Evolutionary conservation across 2,888 invertebrate genomes (phyloP), one percentile per base, ranked within the genome.

Genomic region (Heliconius ethilla): DNA sequence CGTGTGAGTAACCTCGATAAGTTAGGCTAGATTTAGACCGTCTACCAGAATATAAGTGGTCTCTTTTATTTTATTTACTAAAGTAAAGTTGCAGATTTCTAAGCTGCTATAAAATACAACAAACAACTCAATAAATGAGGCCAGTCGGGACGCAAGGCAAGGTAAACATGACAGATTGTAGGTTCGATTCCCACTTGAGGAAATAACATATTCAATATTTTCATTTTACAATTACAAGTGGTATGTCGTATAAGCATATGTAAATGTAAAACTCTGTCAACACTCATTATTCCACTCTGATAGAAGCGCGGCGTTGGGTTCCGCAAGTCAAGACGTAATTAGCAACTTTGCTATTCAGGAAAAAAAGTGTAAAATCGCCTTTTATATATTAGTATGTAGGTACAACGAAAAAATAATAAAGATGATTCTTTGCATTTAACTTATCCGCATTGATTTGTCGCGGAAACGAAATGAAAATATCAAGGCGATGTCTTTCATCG

Each of bases 1-100:
- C 73, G 75, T 69, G 75, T 78, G 78, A 74, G 74, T 80, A 80
- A 78, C 80, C 78, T 66, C 76, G 62, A 76, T 78, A 80, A 66
- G 70, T 76, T 62, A 78, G 51, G 74, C 74, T 75, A 66, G 70
- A 80, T 78, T 78, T 80, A 80, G 80, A 78, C 69, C 37, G 65
- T 69, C 69, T 69, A 27, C 69, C 59, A 70, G 45, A 51, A 40
- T 72, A 62, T 18, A 62, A 27, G 33, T 18, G 25, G 18, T n/a
- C 25, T 72, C 59, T 40, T 78, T 59, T 37, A 70, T 51, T 37
- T 70, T 11, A 18, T 78, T 72, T n/a, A n/a, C 15, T 37, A 37
- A 37, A 37, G 11, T 15, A 59, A 7, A 33, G 13, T 13, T 51
- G 10, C n/a, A 33, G 62, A 40, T 70, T 69, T 70, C 66, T 37